Conservation (phyloP, 2,113 vertebrate species). For the Okapia johnstoni region DNA sequence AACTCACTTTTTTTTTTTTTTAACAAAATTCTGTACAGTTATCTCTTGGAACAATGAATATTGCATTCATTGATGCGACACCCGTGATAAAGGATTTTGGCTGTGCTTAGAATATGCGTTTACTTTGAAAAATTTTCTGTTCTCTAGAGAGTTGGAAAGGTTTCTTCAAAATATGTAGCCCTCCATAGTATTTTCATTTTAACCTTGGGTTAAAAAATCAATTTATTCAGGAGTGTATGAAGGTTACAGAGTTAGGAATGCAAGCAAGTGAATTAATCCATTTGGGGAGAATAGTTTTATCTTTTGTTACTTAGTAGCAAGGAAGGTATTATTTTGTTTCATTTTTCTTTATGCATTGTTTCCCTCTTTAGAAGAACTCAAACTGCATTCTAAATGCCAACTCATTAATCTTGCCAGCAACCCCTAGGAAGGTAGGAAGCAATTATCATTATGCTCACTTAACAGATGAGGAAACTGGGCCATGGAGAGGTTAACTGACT, state of each 20-base stretch:
- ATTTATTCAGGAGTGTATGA: not conserved
- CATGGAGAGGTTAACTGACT: conserved; percentile 47
- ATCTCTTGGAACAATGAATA: not conserved
- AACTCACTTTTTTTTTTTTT: not conserved
- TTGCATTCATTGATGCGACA: not conserved
- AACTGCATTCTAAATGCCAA: not conserved
- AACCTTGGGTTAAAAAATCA: not conserved
- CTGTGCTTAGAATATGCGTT: not conserved
- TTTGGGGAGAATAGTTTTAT: not conserved
- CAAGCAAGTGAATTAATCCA: not conserved
- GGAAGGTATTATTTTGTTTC: not conserved
- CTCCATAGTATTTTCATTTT: not conserved
- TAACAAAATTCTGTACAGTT: not conserved
- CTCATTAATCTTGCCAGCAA: conserved; percentile 33
- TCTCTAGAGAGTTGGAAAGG: not conserved
- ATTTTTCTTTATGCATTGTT: not conserved
- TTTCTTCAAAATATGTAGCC: not conserved
- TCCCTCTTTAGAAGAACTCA: not conserved
- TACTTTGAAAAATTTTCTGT: not conserved
- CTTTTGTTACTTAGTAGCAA: not conserved
- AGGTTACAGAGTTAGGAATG: not conserved
- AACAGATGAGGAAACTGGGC: conserved; percentile 20
- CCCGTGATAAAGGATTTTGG: not conserved
- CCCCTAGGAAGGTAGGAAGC: conserved; percentile 16
- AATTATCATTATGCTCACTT: conserved; percentile 53